Percentiles rank a stretch among this genome's conserved stretches.
These are phyloP conservation scores for Salticus scenicus DNA, from an alignment of 2,888 invertebrate species.

Conservation along the genomic window DNA sequence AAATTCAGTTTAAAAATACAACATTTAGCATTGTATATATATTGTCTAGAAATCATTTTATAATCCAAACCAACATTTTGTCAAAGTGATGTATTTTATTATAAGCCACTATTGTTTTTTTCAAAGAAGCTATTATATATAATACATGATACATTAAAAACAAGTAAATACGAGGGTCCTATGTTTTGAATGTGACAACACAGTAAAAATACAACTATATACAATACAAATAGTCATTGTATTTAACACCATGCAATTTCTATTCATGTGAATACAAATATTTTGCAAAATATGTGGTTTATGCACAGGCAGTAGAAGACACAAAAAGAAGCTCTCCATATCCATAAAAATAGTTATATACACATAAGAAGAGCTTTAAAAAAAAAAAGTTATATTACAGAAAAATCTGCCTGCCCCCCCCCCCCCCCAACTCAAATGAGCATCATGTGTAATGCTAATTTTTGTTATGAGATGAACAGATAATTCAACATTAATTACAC, in stretches of 20 bases:
- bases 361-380: background rate
- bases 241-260: constrained; percentile 13
- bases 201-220: constrained; percentile 16
- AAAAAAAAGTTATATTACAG: background rate
- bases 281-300: constrained; percentile 21
- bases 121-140: constrained; percentile 3
- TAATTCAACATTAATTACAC: too few relatives aligned
- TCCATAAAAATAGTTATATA: constrained; percentile 15
- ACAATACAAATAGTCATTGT: constrained; percentile 6
- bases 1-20: constrained; percentile 9
- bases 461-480: too few relatives aligned
- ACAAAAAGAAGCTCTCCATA: constrained; percentile 22
- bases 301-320: constrained; percentile 21
- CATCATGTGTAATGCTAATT: constrained; percentile 11
- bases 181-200: background rate
- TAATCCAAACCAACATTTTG: background rate
- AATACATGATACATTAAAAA: constrained; percentile 7
- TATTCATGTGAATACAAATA: constrained; percentile 15
- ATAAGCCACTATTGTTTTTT: background rate
- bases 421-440: too few relatives aligned
- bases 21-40: background rate
- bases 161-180: background rate
- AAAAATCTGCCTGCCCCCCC: background rate
- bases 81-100: background rate
- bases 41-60: background rate